Evolutionary conservation across 2,113 vertebrate genomes (phyloP).

Genomic region (Dolichotis patagonum): DNA sequence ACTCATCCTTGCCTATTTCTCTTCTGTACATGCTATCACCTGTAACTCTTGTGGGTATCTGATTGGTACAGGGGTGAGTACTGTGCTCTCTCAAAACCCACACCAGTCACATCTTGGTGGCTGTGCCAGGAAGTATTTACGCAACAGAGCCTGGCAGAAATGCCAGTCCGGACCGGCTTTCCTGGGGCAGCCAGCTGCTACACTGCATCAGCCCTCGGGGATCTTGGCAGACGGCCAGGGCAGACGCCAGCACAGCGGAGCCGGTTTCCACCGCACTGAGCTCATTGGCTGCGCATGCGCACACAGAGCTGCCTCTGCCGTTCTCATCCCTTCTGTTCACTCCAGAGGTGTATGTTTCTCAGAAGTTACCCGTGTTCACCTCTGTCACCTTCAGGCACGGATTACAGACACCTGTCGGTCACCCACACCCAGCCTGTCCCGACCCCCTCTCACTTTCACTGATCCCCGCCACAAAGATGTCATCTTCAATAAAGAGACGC

Average conservation of each 20-base stretch:
- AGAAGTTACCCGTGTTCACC: background rate
- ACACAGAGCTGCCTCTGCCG: background rate
- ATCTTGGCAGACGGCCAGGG: background rate
- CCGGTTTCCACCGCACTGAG: too few species aligned
- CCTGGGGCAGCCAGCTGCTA: background rate
- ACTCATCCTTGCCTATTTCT: background rate
- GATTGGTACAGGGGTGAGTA: rapidly evolving
- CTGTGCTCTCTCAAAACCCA: rapidly evolving
- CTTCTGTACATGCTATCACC: background rate
- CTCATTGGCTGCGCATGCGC: rapidly evolving
- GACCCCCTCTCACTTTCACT: background rate
- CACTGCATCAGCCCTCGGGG: background rate
- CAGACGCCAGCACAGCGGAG: background rate
- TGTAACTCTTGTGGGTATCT: too few species aligned
- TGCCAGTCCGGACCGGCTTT: background rate
- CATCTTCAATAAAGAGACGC: background rate
- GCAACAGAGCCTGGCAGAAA: background rate
- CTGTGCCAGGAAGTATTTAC: background rate
- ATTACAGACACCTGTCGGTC: background rate
- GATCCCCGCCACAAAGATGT: background rate
- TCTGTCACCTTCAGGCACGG: background rate
- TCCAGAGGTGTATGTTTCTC: background rate
- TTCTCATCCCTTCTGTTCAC: background rate
- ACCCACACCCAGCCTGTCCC: background rate
- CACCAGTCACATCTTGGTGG: rapidly evolving